Conservation (phyloP, 2,888 invertebrate genomes). For the Pandemis heparana region DNA sequence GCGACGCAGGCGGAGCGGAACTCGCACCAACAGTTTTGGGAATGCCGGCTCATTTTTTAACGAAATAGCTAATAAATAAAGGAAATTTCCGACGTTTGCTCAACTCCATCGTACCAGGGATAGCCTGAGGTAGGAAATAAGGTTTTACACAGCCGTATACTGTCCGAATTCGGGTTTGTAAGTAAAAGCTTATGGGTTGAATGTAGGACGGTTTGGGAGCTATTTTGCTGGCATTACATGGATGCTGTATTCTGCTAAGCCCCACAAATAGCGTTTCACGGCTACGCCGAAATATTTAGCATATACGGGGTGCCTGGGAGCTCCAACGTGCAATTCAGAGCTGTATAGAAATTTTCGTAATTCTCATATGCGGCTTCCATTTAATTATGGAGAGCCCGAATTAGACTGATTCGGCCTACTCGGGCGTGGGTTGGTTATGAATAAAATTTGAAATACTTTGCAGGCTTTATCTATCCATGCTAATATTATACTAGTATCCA, state of each 20-base stretch:
- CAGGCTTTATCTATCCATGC: neutral
- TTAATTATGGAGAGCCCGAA: conserved; percentile 21
- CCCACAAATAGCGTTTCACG: conserved; percentile 8
- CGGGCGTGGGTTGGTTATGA: conserved; percentile 4
- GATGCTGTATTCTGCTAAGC: conserved; percentile 12
- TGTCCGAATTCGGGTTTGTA: neutral
- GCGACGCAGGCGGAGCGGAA: conserved; percentile 26
- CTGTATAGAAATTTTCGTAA: conserved; percentile 18
- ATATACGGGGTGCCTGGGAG: neutral
- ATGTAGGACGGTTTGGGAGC: conserved; percentile 14
- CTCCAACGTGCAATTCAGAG: conserved; percentile 7
- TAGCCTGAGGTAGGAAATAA: conserved; percentile 5
- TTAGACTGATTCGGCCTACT: conserved; percentile 4
- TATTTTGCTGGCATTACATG: conserved; percentile 17
- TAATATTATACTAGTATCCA: neutral
- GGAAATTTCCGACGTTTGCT: conserved; percentile 14
- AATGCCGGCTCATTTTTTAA: conserved; percentile 19
- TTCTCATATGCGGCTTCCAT: neutral
- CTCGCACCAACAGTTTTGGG: conserved; percentile 17
- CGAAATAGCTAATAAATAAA: conserved; percentile 22
- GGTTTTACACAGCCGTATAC: neutral
- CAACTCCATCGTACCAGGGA: neutral
- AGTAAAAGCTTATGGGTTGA: conserved; percentile 22
- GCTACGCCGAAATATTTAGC: conserved; percentile 6
- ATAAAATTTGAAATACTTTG: conserved; percentile 12